A percentile compares a stretch with the other conserved stretches of the same genome.
Conservation (phyloP, 2,797 vertebrate species). For the Myripristis murdjan region DNA sequence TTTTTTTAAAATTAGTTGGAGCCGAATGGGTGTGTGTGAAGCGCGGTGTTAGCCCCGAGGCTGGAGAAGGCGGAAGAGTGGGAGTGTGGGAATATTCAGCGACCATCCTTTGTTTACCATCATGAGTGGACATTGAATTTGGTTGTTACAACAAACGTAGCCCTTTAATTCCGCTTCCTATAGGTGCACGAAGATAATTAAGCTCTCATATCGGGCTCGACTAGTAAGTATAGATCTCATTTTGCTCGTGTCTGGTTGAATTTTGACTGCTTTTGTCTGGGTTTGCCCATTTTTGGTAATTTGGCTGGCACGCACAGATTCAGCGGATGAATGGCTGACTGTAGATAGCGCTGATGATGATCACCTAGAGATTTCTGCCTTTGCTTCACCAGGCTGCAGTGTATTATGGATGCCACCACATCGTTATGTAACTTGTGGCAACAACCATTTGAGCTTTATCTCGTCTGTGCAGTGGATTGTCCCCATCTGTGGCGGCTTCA, state of each 20-base stretch:
- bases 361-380: constrained; percentile 3
- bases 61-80: constrained; percentile 80
- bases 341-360: constrained; percentile 7
- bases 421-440: constrained; percentile 75
- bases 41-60: constrained; percentile 42
- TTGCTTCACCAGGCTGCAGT: constrained; percentile 61
- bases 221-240: constrained; percentile 50
- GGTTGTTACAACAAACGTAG: constrained; percentile 49
- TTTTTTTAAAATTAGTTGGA: not conserved
- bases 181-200: not conserved
- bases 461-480: constrained; percentile 8
- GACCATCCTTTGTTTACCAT: constrained; percentile 83
- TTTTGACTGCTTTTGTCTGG: constrained; percentile 30
- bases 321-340: constrained; percentile 33
- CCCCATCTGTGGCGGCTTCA: not conserved
- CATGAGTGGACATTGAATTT: constrained; percentile 55
- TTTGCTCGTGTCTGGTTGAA: constrained; percentile 34
- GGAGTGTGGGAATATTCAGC: constrained; percentile 59
- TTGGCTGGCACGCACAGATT: constrained; percentile 39
- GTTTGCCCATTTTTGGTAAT: constrained; percentile 74
- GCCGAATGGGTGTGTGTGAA: constrained; percentile 19
- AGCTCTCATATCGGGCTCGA: constrained; percentile 6
- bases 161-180: not conserved
- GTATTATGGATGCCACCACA: constrained; percentile 56
- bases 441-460: constrained; percentile 56